Percentiles rank a stretch among this genome's conserved stretches.
phyloP scores from a whole-genome alignment of 2,797 vertebrate species.

The Sciaenops ocellatus region DNA sequence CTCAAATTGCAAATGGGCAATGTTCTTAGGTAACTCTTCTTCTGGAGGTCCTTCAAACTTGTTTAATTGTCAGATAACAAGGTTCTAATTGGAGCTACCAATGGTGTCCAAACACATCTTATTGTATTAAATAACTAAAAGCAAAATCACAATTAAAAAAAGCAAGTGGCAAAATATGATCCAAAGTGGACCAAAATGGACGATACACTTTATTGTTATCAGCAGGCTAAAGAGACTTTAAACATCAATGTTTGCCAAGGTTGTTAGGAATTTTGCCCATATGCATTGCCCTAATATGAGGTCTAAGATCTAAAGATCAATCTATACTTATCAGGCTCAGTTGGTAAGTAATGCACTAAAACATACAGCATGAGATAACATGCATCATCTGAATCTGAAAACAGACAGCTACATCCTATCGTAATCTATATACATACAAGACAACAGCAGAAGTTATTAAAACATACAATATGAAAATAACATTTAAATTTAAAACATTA shows the following conservation, averaged over 20 bases:
- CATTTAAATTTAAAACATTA: conserved; percentile 3
- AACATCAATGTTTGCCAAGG: not conserved
- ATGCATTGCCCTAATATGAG: conserved; percentile 34
- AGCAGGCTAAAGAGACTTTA: not conserved
- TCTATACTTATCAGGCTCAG: conserved; percentile 33
- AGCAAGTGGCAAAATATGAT: not conserved
- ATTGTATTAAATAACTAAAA: not conserved
- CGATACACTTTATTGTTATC: not conserved
- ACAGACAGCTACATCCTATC: conserved; percentile 37
- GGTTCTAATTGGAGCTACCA: conserved; percentile 5
- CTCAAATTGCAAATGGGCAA: conserved; percentile 62
- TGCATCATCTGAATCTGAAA: conserved; percentile 60
- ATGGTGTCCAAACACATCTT: not conserved
- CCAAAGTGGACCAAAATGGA: not conserved
- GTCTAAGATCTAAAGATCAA: conserved; percentile 24
- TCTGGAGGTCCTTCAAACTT: conserved; percentile 6
- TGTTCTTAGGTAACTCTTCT: conserved; percentile 47
- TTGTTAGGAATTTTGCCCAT: conserved; percentile 56
- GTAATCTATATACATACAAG: conserved; percentile 41
- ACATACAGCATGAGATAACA: conserved; percentile 51
- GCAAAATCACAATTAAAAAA: not conserved
- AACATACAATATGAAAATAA: conserved; percentile 37
- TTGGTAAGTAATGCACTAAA: conserved; percentile 18
- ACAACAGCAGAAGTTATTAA: conserved; percentile 42
- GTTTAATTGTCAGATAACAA: not conserved